Percentiles rank a stretch among this genome's conserved stretches.
Conservation (phyloP, 2,797 vertebrate species). For the Orestias chungarensis region DNA sequence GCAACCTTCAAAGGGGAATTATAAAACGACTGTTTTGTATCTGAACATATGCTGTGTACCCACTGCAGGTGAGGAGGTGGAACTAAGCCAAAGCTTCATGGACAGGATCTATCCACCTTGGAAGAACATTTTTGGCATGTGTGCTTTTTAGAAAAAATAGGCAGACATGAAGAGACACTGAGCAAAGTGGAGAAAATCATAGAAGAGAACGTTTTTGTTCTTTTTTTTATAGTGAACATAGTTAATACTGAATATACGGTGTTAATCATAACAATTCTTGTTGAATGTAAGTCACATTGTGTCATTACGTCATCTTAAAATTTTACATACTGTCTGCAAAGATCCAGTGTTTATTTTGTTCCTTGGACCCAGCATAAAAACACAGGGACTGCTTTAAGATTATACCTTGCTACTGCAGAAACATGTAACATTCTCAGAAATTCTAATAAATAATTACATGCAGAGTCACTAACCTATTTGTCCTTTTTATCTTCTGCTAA, state of each 20-base stretch:
- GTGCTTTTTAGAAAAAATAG: slow-evolving; percentile 15
- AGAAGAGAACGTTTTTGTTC: neutral
- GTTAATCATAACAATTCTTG: neutral
- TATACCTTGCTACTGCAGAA: neutral
- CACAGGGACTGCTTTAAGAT: neutral
- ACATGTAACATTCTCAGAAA: neutral
- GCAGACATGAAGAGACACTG: neutral
- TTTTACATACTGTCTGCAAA: neutral
- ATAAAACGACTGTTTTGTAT: slow-evolving; percentile 62
- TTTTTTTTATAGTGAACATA: neutral
- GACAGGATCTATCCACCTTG: slow-evolving; percentile 56
- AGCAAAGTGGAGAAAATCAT: neutral
- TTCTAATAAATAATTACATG: neutral
- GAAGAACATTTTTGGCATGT: slow-evolving; percentile 34
- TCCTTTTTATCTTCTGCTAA: neutral
- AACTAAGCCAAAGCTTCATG: slow-evolving; percentile 59
- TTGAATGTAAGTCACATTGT: neutral
- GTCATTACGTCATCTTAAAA: neutral
- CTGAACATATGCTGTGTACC: slow-evolving; percentile 66
- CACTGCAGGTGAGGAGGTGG: slow-evolving; percentile 63
- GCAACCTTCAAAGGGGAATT: slow-evolving; percentile 25
- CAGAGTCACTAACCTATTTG: neutral
- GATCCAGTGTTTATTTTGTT: neutral
- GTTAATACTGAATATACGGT: slow-evolving; percentile 7
- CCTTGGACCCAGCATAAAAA: neutral